Percentiles rank a stretch among this genome's conserved stretches.
phyloP scores from a whole-genome alignment of 2,113 vertebrate genomes.

The Dicrurus megarhynchus region DNA sequence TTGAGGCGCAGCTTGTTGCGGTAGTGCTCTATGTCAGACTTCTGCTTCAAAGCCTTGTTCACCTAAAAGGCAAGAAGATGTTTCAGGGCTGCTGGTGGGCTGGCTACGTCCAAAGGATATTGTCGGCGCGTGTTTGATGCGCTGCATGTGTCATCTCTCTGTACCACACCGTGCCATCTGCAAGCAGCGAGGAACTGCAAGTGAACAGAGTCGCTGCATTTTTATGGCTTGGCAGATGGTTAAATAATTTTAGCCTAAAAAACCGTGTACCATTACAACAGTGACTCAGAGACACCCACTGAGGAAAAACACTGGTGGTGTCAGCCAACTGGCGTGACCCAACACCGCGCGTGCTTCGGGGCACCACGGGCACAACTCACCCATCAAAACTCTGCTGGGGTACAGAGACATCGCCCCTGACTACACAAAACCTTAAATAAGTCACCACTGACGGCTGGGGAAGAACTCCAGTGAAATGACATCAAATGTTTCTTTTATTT shows the following conservation, averaged over 20 bases:
- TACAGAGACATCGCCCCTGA: not conserved
- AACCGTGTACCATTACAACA: constrained; percentile 6
- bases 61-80: constrained; percentile 74
- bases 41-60: constrained; percentile 95
- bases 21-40: constrained; percentile 98
- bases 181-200: constrained; percentile 29
- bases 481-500: not conserved
- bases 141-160: not conserved
- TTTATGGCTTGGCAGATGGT: constrained; percentile 54
- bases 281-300: constrained; percentile 60
- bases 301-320: not conserved
- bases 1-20: constrained; percentile 97
- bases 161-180: constrained; percentile 3
- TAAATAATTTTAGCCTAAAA: constrained; percentile 62
- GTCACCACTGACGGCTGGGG: not conserved
- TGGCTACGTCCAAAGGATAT: not conserved
- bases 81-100: not conserved
- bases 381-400: not conserved
- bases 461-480: not conserved
- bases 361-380: not conserved
- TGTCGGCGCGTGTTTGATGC: not conserved
- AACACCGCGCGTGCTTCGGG: not conserved
- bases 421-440: not conserved
- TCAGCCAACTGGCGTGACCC: not conserved
- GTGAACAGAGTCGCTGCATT: constrained; percentile 59